Evolutionary conservation across 1,140 invertebrate species (phyloP).

Genomic region (Tenebrio molitor): DNA sequence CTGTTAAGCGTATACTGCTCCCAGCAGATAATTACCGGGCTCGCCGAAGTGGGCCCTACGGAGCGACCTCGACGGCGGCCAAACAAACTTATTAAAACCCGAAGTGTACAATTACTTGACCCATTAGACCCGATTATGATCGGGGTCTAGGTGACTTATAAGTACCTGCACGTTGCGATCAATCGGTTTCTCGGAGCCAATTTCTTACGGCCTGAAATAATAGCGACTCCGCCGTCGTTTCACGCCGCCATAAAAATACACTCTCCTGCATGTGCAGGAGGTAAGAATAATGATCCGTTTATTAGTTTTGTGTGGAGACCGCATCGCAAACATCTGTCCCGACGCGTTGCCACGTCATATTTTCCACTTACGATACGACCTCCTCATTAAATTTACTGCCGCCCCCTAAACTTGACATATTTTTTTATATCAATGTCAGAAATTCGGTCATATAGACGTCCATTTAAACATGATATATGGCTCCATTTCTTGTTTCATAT

Average conservation of each 20-base stretch:
- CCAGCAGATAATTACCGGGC: conserved; percentile 6
- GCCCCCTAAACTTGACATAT: conserved; percentile 43
- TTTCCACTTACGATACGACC: conserved; percentile 29
- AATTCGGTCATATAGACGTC: conserved; percentile 23
- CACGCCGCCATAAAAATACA: conserved; percentile 21
- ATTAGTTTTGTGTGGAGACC: conserved; percentile 11
- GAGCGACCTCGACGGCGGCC: background rate
- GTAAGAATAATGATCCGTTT: conserved; percentile 20
- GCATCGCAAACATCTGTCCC: conserved; percentile 24
- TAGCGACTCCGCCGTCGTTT: conserved; percentile 6
- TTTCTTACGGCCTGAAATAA: background rate
- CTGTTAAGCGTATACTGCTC: conserved; percentile 12
- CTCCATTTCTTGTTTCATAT: conserved; percentile 38
- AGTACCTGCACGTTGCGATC: background rate
- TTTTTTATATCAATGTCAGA: conserved; percentile 34
- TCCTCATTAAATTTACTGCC: conserved; percentile 43
- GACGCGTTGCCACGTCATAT: conserved; percentile 23
- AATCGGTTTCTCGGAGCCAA: conserved; percentile 5
- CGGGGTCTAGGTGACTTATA: background rate
- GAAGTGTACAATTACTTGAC: background rate
- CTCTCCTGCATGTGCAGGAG: background rate
- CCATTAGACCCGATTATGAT: conserved; percentile 15
- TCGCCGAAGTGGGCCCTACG: background rate
- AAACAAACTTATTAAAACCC: background rate
- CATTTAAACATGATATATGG: conserved; percentile 37